phyloP scores from a whole-genome alignment of 2,888 invertebrate species.

The Stenichneumon culpator region DNA sequence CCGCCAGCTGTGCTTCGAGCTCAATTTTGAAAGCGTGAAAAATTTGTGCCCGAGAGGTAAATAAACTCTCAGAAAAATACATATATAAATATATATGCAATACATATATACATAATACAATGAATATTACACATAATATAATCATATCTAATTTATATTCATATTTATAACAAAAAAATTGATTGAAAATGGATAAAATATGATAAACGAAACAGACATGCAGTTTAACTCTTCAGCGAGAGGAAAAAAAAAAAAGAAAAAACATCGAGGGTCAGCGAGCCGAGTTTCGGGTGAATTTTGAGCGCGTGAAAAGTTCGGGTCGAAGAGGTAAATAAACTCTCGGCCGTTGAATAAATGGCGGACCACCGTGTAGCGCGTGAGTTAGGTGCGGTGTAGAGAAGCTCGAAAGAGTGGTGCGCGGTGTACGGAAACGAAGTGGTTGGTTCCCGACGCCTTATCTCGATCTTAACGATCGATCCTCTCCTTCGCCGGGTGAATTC shows the following conservation, averaged over 20 bases:
- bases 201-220: too few species aligned
- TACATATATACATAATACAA: too few species aligned
- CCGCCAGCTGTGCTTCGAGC: too few species aligned
- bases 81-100: too few species aligned
- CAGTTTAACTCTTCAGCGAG: too few species aligned
- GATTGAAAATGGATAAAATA: background rate
- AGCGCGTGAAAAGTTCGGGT: background rate
- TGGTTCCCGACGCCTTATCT: slow-evolving; percentile 65
- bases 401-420: background rate
- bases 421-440: slow-evolving; percentile 43
- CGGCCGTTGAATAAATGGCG: slow-evolving; percentile 26
- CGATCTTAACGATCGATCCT: slow-evolving; percentile 70
- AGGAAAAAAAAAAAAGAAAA: background rate
- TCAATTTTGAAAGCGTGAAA: too few species aligned
- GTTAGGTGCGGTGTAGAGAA: slow-evolving; percentile 9
- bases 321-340: slow-evolving; percentile 17
- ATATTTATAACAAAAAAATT: background rate
- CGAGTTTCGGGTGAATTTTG: background rate
- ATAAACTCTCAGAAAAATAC: too few species aligned
- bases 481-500: slow-evolving; percentile 55
- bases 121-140: too few species aligned
- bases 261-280: background rate
- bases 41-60: too few species aligned
- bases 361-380: slow-evolving; percentile 25
- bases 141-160: too few species aligned